Evolutionary conservation across 2,888 invertebrate genomes (phyloP).

Genomic region (Acanthosepion pharaonis): DNA sequence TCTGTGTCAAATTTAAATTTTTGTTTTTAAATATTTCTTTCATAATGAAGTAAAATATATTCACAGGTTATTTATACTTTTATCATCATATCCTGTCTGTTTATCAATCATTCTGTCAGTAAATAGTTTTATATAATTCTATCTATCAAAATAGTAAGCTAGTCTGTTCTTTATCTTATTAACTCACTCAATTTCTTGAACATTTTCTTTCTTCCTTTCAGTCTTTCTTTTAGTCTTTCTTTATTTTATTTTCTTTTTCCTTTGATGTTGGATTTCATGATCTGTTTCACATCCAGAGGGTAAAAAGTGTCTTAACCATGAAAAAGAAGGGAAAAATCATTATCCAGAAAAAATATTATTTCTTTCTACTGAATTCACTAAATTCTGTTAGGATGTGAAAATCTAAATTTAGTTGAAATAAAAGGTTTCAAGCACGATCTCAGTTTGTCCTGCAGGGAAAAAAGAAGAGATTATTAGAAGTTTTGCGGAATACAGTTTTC

Average conservation of each 20-base stretch:
- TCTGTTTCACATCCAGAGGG: neutral
- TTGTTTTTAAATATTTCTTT: too few species aligned
- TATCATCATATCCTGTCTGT: too few species aligned
- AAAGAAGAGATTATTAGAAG: neutral
- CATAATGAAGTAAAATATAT: too few species aligned
- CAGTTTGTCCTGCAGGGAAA: neutral
- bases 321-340: neutral
- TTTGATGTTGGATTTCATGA: conserved; percentile 8
- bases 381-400: neutral
- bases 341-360: neutral
- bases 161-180: too few species aligned
- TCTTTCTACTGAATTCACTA: conserved; percentile 16
- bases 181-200: too few species aligned
- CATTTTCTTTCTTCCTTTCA: neutral
- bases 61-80: too few species aligned
- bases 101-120: too few species aligned
- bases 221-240: neutral
- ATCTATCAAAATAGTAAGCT: too few species aligned
- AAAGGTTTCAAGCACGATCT: conserved; percentile 33
- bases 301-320: neutral
- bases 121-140: too few species aligned
- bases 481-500: neutral
- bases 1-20: too few species aligned
- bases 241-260: neutral
- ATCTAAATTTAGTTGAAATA: conserved; percentile 33